Evolutionary conservation across 2,113 vertebrate species (phyloP), one percentile per base, ranked within the genome.

Genomic region (Oryzias woworae): DNA sequence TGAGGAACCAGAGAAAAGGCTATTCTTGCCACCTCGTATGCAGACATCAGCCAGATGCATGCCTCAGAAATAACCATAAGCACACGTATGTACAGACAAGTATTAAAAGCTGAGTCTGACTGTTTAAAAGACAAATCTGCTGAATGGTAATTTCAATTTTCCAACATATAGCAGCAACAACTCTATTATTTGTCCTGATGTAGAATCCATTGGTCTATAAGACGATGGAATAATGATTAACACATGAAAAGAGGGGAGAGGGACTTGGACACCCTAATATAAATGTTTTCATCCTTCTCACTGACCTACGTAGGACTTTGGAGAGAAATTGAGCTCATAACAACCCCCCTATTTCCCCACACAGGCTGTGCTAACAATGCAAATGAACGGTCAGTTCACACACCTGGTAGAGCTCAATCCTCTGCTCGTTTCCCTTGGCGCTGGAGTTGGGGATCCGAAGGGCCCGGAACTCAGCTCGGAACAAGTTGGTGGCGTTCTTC

Each of bases 321-420:
- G 69, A 74, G 78, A 18, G 78, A 69, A 83, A 67, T 44, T 7
- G 56, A 77, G 69, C 74, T 58, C 68, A 52, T 50, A 52, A 62
- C 58, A 62, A 71, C 70, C 71, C 53, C 53, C 8, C n/a, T 15
- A 5, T 14, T 13, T 20, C 56, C 22, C 24, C 15, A 20, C 42
- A 71, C 22, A 54, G 4, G 28, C 56, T 75, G 16, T 36, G 50
- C 69, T 74, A 67, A 80, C 52, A 53, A 60, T 60, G 72, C 62
- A 71, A 70, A 71, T 23, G 26, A 83, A 62, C 15, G 54, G 36
- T 66, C 58, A 60, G 50, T 60, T 75, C 75, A 75, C 85, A 68
- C 85, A 97, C 97, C 95, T 98, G 97, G 88, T 98, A 98, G 80
- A 98, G 94, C 86, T 98, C 97, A 47, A 98, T 96, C 71, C 96